Evolutionary conservation across 2,113 vertebrate genomes (phyloP).

Genomic region (Oenanthe melanoleuca): DNA sequence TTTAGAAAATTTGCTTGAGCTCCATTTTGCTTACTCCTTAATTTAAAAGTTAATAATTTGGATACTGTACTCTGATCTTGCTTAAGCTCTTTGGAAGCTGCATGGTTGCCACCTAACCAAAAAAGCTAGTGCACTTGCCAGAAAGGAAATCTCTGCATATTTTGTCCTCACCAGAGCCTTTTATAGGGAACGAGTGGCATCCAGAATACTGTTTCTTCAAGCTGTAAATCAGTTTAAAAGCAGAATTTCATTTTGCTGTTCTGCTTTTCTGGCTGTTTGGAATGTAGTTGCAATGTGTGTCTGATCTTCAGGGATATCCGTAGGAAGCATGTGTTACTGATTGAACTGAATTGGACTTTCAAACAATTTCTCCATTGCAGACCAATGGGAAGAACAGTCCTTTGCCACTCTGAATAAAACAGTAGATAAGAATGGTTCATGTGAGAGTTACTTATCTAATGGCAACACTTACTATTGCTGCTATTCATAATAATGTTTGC

Average conservation of each 20-base stretch:
- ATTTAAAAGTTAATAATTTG: not conserved
- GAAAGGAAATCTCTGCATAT: not conserved
- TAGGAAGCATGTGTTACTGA: constrained; percentile 11
- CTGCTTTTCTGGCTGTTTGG: not conserved
- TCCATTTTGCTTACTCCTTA: not conserved
- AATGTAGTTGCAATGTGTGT: not conserved
- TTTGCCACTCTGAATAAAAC: not conserved
- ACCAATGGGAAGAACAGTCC: not conserved
- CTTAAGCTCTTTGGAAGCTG: not conserved
- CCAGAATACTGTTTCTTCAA: not conserved
- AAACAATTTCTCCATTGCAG: not conserved
- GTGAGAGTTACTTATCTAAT: not conserved
- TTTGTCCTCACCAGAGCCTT: not conserved
- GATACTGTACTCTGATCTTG: not conserved
- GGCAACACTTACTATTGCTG: not conserved
- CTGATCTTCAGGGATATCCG: not conserved
- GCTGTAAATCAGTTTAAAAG: not conserved
- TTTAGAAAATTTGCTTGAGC: not conserved
- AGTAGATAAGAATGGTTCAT: not conserved
- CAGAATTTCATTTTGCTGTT: constrained; percentile 6
- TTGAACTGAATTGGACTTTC: not conserved
- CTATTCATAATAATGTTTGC: not conserved
- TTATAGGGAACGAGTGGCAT: not conserved
- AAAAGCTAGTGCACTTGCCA: not conserved
- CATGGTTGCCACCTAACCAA: not conserved